Conservation (phyloP, 2,113 vertebrate species). For the Buteo buteo region DNA sequence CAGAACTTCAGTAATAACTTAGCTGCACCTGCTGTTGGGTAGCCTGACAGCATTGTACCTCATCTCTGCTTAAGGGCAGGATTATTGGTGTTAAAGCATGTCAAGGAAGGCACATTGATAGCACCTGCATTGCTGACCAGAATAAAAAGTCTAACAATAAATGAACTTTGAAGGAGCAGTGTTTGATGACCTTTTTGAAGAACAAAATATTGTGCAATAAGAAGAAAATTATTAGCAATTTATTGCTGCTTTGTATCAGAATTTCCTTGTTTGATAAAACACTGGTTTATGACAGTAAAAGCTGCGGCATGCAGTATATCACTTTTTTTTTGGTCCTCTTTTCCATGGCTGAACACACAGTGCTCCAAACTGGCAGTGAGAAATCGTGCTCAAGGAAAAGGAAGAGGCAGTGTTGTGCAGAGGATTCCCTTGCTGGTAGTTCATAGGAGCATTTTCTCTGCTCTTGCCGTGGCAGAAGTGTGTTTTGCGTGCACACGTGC, state of each 20-base stretch:
- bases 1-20: neutral
- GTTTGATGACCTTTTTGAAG: neutral
- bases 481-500: neutral
- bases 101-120: neutral
- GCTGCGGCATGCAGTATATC: neutral
- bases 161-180: neutral
- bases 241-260: neutral
- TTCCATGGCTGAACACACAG: neutral
- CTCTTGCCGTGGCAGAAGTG: neutral
- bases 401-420: accelerated
- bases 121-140: neutral
- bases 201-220: neutral
- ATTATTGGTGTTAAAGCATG: neutral
- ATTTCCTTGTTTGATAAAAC: neutral
- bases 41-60: neutral
- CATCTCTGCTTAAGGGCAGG: neutral
- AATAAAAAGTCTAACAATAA: neutral
- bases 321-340: neutral
- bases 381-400: neutral
- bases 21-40: neutral
- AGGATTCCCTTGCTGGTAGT: neutral
- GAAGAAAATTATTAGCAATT: neutral
- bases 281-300: neutral
- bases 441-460: neutral
- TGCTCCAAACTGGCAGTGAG: neutral